Evolutionary conservation across 2,113 vertebrate species (phyloP).

Genomic region (Chaenocephalus aceratus): DNA sequence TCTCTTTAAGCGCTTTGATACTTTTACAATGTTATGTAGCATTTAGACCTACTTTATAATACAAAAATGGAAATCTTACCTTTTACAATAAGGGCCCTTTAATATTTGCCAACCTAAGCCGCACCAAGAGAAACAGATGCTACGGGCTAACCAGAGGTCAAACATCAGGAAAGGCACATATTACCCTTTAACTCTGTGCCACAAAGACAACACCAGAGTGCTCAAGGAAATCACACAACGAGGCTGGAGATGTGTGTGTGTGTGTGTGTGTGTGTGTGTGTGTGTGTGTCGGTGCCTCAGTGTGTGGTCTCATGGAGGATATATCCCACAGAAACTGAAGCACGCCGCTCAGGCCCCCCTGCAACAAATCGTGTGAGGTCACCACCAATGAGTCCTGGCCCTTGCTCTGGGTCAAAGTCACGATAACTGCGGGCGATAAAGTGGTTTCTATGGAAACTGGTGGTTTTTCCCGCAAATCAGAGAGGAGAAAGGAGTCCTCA

Average conservation of each 20-base stretch:
- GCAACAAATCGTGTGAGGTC: constrained; percentile 67
- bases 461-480: constrained; percentile 41
- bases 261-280: background rate
- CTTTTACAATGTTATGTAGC: too few relatives aligned
- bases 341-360: constrained; percentile 20
- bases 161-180: constrained; percentile 37
- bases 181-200: constrained; percentile 37
- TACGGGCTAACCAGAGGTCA: constrained; percentile 36
- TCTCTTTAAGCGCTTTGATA: too few relatives aligned
- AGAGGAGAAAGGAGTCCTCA: constrained; percentile 45
- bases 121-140: constrained; percentile 26
- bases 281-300: background rate
- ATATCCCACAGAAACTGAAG: constrained; percentile 47
- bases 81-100: too few relatives aligned
- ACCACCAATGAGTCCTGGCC: constrained; percentile 57
- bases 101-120: constrained; percentile 24
- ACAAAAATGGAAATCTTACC: too few relatives aligned
- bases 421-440: constrained; percentile 68
- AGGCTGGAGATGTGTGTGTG: background rate
- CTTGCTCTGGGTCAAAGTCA: constrained; percentile 76
- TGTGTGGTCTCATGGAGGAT: constrained; percentile 8
- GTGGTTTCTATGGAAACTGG: constrained; percentile 65
- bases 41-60: too few relatives aligned
- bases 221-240: constrained; percentile 4
- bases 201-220: constrained; percentile 7